Base-by-base conservation (phyloP, 2,113 vertebrate genomes). In the Vombatus ursinus region DNA sequence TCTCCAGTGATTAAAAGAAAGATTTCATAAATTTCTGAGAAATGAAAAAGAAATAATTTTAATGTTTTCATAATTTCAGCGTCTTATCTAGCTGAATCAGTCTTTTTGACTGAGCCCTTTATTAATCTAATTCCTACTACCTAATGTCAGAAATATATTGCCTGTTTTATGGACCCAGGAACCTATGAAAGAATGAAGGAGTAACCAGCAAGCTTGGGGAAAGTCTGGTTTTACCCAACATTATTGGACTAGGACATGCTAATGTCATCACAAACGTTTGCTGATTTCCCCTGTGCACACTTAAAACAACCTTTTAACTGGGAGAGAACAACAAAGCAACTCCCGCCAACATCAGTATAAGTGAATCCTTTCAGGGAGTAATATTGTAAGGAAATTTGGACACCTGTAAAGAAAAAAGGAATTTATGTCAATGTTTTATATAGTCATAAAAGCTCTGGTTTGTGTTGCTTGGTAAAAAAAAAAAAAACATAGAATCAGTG, bases 381-480 rank as follows among this genome's bases (percentile, higher is more conserved):
- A 23, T 8, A 10, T 28, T 28, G 8, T 68, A 25, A 48, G 54
- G 89, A 92, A 52, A 57, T 94, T 92, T 50, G 52, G 51, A 22
- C 14, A n/a, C 44, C 51, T 84, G 37, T n/a, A 53, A 90, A n/a
- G 50, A 52, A 31, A 6, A 26, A 52, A 12, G 2, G 10, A 0
- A 89, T 90, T 92, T 90, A 10, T 89, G 14, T 50, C 51, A n/a
- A 52, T 91, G 31, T 94, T 54, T 93, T 92, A 68, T 90, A 51
- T 92, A 25, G 23, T 89, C 37, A n/a, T 94, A 52, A 96, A 54
- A 94, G 51, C 12, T 22, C 3, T 44, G 37, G 50, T 10, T 61
- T 1, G 11, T 49, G 37, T 77, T 77, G 68, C 37, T 77, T 77
- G n/a, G 68, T 77, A 1, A 3, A 10, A 54, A 54, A 54, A 25